phyloP scores from a whole-genome alignment of 2,888 invertebrate genomes.

The Lasioglossum malachurum region DNA sequence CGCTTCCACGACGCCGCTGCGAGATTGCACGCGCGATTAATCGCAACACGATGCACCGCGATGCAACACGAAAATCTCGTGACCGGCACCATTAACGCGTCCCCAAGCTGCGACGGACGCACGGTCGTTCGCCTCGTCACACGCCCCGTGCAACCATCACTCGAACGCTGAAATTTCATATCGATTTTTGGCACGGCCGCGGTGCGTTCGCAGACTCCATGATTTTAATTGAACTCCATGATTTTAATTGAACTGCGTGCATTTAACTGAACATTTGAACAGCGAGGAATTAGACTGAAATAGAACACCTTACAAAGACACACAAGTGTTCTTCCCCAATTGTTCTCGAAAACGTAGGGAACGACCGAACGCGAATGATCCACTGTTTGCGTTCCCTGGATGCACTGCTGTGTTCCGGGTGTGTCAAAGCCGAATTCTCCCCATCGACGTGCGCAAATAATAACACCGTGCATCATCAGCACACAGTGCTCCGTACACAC shows the following conservation, averaged over 20 bases:
- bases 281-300: not conserved
- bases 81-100: not conserved
- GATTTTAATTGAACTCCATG: too few relatives aligned
- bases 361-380: not conserved
- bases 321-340: not conserved
- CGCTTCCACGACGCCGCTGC: not conserved
- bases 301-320: not conserved
- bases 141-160: not conserved
- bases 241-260: too few relatives aligned
- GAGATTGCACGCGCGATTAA: constrained; percentile 5
- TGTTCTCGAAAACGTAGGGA: not conserved
- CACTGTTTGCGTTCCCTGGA: not conserved
- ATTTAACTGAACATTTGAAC: too few relatives aligned
- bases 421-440: not conserved
- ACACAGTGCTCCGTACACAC: too few relatives aligned
- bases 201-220: too few relatives aligned
- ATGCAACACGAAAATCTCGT: not conserved
- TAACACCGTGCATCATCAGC: too few relatives aligned
- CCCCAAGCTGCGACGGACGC: not conserved
- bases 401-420: not conserved
- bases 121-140: not conserved
- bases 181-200: not conserved
- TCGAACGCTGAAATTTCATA: not conserved
- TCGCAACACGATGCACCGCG: not conserved
- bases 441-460: not conserved